Evolutionary conservation across 2,888 invertebrate genomes (phyloP), one percentile per base, ranked within the genome.

Genomic region (Eupsilia transversa): DNA sequence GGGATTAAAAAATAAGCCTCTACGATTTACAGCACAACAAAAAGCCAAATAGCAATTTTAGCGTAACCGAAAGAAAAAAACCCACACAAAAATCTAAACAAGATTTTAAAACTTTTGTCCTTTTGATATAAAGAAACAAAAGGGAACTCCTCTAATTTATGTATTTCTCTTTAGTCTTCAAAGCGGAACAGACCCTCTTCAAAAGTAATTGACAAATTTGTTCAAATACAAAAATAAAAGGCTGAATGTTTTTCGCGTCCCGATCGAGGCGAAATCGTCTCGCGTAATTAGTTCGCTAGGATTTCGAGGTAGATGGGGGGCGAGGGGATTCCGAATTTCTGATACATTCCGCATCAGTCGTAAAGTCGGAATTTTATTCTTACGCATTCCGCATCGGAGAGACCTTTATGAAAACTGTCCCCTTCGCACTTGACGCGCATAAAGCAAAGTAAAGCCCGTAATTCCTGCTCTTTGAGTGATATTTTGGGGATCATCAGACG

Each of bases 391-490:
- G 75, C 81, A 83, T 81, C 59, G 83, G 83, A 83, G 74, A 76
- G 81, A 87, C 87, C 92, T 91, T 94, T 93, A 94, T 93, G 92
- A 92, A 92, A 93, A 92, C 91, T 91, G 91, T 89, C 91, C 92
- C 91, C 90, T 90, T 84, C 86, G 83, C 90, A 88, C 87, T 91
- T 88, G 89, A 82, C 83, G 89, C 88, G 89, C 88, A 87, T 88
- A 89, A 91, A 91, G 88, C 88, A 89, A 91, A 92, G 92, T 80
- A 91, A 92, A 91, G 88, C 90, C 88, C 87, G 94, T 95, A 94
- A 96, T 96, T 94, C 93, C 90, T 91, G 92, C 90, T 86, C 91
- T 91, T 92, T 90, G 93, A 94, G 92, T 94, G 94, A 95, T 94
- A 95, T 92, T 88, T 83, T 91, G 89, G 92, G 92, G 93, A 93